Base-by-base conservation (phyloP, 2,888 invertebrate species). In the Meganola albula region DNA sequence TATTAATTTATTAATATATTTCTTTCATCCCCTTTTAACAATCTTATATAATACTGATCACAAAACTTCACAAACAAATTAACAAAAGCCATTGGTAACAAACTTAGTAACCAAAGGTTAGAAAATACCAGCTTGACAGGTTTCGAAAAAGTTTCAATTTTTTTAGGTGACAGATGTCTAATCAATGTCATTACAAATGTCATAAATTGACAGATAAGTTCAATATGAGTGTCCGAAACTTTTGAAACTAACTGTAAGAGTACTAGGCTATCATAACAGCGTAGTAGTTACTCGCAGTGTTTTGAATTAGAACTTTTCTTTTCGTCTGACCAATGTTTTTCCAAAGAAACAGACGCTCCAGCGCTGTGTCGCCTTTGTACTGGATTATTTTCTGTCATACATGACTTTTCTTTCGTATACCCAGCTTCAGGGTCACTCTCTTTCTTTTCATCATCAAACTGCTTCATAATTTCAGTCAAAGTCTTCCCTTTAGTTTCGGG, bases 401-500 rank as follows among this genome's bases (percentile, higher is more conserved):
- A 45, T 8, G 56, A 51, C 32, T 72, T 73, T 24, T 65, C 67
- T 31, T 66, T 65, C n/a, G 41, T 48, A 22, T 57, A 70, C 3
- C 77, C 80, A 1, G 54, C 45, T 50, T 83, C 80, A 2, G 85
- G 79, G 20, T 78, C 79, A 5, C 4, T 34, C 1, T 75, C 72
- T 33, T 71, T 73, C 54, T 73, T 77, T 10, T 76, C 79, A 3
- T 76, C 82, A 28, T 88, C 88, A 41, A 91, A 91, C 38, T 83
- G 83, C 38, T 74, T 87, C 76, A 92, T 92, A 8, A 93, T 92
- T 55, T 92, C 91, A 27, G 87, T 86, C 40, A 93, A 69, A 26
- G 89, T 89, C 49, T 90, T 90, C 7, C 91, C 91, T 53, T 90
- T 90, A 0, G 92, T 92, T 69, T 93, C 92, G 2, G 92, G 91